Conservation (phyloP, 2,888 invertebrate genomes). For the Lymantria dispar region DNA sequence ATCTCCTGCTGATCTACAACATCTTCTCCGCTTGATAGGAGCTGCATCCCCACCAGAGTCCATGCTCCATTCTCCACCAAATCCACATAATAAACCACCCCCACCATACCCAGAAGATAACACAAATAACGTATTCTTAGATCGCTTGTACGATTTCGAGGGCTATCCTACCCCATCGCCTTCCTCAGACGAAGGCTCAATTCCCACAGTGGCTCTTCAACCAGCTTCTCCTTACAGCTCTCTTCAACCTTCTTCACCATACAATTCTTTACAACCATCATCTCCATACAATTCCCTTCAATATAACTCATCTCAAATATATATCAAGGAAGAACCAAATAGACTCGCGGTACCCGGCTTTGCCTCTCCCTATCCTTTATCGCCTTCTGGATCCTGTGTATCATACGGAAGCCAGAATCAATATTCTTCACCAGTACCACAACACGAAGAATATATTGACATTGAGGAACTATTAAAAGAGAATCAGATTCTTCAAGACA, state of each 20-base stretch:
- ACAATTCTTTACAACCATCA: constrained; percentile 46
- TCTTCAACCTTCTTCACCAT: constrained; percentile 81
- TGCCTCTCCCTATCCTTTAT: constrained; percentile 78
- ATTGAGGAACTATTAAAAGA: constrained; percentile 83
- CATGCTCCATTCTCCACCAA: constrained; percentile 73
- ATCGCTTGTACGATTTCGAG: constrained; percentile 77
- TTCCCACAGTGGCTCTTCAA: constrained; percentile 81
- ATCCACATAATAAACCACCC: constrained; percentile 70
- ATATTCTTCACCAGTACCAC: constrained; percentile 77
- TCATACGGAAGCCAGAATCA: constrained; percentile 83
- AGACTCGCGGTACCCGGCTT: constrained; percentile 76
- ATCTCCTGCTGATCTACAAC: constrained; percentile 78
- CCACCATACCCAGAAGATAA: constrained; percentile 70
- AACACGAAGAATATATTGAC: constrained; percentile 84
- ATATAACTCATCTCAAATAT: constrained; percentile 56
- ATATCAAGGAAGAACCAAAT: constrained; percentile 80
- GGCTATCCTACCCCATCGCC: constrained; percentile 75
- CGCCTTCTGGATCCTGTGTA: constrained; percentile 81
- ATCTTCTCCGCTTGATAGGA: constrained; percentile 71
- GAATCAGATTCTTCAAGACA: constrained; percentile 78
- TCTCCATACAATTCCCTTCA: constrained; percentile 47
- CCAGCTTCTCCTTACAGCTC: constrained; percentile 80
- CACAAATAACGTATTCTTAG: constrained; percentile 56
- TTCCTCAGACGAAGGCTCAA: constrained; percentile 79
- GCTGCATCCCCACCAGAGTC: constrained; percentile 77